Percentiles rank a stretch among this genome's conserved stretches.
Conservation (phyloP, 2,888 invertebrate species). For the Allophyes oxyacanthae region DNA sequence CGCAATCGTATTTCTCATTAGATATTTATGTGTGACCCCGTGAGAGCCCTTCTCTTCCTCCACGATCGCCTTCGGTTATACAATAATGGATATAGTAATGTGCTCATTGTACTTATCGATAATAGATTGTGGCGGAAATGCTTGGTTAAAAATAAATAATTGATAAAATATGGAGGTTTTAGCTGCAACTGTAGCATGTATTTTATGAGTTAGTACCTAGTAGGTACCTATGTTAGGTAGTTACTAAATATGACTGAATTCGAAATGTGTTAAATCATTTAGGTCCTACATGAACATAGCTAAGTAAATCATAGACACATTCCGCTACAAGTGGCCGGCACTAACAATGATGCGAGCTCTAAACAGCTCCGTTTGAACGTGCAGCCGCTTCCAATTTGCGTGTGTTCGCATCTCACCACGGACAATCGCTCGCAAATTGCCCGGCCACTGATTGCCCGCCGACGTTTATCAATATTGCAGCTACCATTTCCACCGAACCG, state of each 20-base stretch:
- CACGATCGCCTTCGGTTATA: constrained; percentile 62
- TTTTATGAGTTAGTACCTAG: no score
- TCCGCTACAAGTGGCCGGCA: constrained; percentile 40
- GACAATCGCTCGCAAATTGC: constrained; percentile 87
- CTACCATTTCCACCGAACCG: constrained; percentile 62
- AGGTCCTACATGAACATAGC: constrained; percentile 36
- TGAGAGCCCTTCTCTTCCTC: constrained; percentile 75
- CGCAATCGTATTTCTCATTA: constrained; percentile 83
- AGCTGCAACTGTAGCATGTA: no score
- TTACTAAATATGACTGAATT: background rate
- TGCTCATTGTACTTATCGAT: constrained; percentile 27
- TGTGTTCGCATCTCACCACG: constrained; percentile 81
- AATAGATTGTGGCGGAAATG: constrained; percentile 15
- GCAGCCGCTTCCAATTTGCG: constrained; percentile 80
- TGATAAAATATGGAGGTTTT: no score
- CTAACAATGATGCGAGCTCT: constrained; percentile 61
- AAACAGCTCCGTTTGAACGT: constrained; percentile 75
- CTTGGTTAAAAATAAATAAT: no score
- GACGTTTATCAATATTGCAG: constrained; percentile 87
- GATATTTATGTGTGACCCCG: constrained; percentile 81
- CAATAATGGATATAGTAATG: constrained; percentile 49
- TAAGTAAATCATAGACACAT: constrained; percentile 48
- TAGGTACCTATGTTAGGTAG: background rate
- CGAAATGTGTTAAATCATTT: constrained; percentile 33
- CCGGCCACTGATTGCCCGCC: constrained; percentile 81